Base-by-base conservation (phyloP, 1,140 invertebrate species). In the Chrysoperla carnea region DNA sequence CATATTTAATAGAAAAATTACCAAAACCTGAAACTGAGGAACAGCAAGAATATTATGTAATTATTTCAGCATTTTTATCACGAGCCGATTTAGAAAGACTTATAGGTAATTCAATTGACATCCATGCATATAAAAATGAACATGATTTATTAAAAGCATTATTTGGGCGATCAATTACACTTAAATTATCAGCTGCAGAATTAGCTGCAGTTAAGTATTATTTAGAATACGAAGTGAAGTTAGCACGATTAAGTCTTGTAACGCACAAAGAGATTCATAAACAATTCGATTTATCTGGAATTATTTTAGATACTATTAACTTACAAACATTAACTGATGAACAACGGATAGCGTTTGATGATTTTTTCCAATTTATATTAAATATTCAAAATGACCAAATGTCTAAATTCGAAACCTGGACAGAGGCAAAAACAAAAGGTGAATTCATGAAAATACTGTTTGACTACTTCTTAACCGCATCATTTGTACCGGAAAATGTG, bases 141-240 rank as follows among this genome's bases (percentile, higher is more conserved):
- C 17, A 23, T 23, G 17, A 23, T 23, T 23, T 23, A 23, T 23
- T 23, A 23, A 23, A 23, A 23, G 17, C 17, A 23, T 23, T 23
- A 23, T 23, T 23, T 23, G 17, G 17, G 5, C 17, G 17, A 23
- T 23, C 17, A 5, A 23, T 23, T 3, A 23, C 17, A 23, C 17
- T 23, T 23, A 23, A 23, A 23, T 23, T 23, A 23, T 23, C 36
- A 28, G 37, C 39, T 27, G 44, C 38, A 13, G 39, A 43, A 9
- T 35, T 36, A 15, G 44, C 41, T 6, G 47, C 47, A 14, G 33
- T 45, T 14, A 42, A 42, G 29, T 48, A 46, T 13, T 48, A 46
- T 14, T n/a, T 39, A 8, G 37, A 39, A 8, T 29, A 38, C 15
- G 14, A 23, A 13, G 15, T 37, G 9, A 39, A 31, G 13, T 13